phyloP scores from a whole-genome alignment of 2,797 vertebrate genomes.

The Rhinoraja longicauda region DNA sequence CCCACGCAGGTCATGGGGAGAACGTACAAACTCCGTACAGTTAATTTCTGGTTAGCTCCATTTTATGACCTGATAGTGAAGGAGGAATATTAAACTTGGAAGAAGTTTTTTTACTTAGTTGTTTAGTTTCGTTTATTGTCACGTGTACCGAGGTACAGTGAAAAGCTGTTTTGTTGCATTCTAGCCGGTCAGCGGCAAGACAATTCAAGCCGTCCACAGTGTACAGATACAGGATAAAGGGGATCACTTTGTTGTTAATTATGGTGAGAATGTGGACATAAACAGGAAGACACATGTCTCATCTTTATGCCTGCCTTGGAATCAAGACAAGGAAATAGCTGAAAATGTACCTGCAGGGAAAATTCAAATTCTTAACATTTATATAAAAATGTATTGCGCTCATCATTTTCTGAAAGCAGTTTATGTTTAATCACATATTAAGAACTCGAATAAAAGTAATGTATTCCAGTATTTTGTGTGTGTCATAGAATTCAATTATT shows the following conservation, averaged over 20 bases:
- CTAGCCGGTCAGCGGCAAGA: no score
- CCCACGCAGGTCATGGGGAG: no score
- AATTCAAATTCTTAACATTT: neutral
- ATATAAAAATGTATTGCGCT: neutral
- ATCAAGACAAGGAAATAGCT: neutral
- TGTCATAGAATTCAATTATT: no score
- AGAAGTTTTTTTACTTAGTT: neutral
- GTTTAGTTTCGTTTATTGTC: no score
- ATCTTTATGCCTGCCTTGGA: neutral
- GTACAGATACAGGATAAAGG: no score
- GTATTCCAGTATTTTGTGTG: no score
- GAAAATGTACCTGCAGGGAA: no score
- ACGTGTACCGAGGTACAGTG: no score
- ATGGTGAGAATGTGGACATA: neutral
- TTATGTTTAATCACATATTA: neutral
- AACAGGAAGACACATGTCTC: neutral
- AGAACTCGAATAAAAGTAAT: neutral
- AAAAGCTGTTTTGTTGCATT: no score
- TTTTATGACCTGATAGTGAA: neutral
- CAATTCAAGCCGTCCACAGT: no score
- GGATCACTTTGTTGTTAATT: neutral
- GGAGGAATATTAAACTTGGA: neutral
- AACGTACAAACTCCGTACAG: no score
- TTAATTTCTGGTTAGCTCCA: no score
- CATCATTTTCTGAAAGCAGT: neutral